Evolutionary conservation across 2,113 vertebrate genomes (phyloP).

Genomic region (Protomyctophum bolini): DNA sequence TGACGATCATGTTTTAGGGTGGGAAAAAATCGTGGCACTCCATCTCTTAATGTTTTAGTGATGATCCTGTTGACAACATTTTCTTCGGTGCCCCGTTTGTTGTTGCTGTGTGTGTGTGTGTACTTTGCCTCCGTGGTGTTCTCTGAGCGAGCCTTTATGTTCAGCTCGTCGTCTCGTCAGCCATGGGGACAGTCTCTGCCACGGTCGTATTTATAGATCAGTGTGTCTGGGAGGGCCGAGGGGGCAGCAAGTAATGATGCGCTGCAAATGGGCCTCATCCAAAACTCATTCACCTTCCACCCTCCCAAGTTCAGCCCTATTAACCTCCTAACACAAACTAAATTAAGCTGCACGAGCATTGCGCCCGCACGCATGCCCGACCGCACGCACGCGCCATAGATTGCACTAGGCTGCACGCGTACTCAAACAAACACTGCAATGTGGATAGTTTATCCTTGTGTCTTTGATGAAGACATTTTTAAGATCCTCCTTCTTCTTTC

Average conservation of each 20-base stretch:
- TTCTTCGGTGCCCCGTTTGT: neutral
- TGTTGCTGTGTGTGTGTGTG: constrained; percentile 15
- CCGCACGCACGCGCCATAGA: neutral
- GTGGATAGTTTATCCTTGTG: too few species aligned
- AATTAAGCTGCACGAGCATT: too few species aligned
- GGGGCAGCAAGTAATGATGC: constrained; percentile 58
- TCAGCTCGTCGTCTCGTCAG: constrained; percentile 31
- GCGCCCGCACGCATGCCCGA: neutral
- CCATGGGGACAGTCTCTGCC: constrained; percentile 8
- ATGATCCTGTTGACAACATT: neutral
- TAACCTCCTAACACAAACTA: constrained; percentile 15
- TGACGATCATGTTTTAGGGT: too few species aligned
- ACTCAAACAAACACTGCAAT: neutral
- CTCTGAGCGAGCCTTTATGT: neutral
- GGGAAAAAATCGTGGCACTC: too few species aligned
- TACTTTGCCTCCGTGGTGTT: too few species aligned
- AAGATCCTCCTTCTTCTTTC: too few species aligned
- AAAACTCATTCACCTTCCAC: constrained; percentile 48
- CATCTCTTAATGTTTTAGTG: too few species aligned
- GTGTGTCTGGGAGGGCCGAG: constrained; percentile 44
- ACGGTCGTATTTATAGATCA: constrained; percentile 59
- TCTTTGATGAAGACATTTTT: too few species aligned
- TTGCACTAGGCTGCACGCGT: neutral
- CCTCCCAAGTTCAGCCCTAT: constrained; percentile 8
- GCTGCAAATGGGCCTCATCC: constrained; percentile 62